Evolutionary conservation across 2,797 vertebrate species (phyloP).

Genomic region (Setipinna tenuifilis): DNA sequence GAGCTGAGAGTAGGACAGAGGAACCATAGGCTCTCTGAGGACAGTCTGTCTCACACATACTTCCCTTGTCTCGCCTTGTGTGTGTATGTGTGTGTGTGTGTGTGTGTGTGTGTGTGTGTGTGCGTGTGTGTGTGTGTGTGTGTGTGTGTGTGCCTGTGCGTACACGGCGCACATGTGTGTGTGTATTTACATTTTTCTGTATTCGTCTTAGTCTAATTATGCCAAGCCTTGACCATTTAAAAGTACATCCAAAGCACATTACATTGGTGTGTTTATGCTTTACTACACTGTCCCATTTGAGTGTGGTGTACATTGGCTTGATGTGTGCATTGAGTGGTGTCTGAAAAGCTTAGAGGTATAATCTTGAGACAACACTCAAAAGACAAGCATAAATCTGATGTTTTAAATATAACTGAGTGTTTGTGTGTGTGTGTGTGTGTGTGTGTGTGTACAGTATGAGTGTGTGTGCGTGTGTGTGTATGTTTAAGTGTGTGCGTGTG

Average conservation of each 20-base stretch:
- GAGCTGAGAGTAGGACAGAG: constrained; percentile 52
- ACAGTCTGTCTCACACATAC: constrained; percentile 73
- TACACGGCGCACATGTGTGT: constrained; percentile 43
- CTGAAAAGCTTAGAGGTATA: constrained; percentile 1
- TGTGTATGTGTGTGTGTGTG: constrained; percentile 48
- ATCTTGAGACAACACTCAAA: not conserved
- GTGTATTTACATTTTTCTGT: not conserved
- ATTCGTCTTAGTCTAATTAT: too few relatives aligned
- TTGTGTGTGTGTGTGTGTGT: constrained; percentile 53
- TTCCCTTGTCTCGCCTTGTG: constrained; percentile 60
- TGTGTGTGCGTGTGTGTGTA: constrained; percentile 59
- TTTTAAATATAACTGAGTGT: constrained; percentile 9
- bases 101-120: not conserved
- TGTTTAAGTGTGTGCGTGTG: not conserved
- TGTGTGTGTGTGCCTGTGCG: constrained; percentile 48
- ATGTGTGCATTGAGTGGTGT: not conserved
- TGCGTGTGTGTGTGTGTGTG: too few relatives aligned
- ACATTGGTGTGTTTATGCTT: not conserved
- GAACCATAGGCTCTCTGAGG: constrained; percentile 70
- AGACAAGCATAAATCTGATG: not conserved
- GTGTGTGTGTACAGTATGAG: constrained; percentile 56
- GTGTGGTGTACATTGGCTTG: not conserved
- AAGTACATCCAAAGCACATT: too few relatives aligned
- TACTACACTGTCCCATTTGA: not conserved
- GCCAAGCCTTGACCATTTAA: too few relatives aligned